A percentile compares a stretch with the other conserved stretches of the same genome.
Evolutionary conservation across 1,140 invertebrate genomes (phyloP).

Genomic region (Drosophila paulistorum): DNA sequence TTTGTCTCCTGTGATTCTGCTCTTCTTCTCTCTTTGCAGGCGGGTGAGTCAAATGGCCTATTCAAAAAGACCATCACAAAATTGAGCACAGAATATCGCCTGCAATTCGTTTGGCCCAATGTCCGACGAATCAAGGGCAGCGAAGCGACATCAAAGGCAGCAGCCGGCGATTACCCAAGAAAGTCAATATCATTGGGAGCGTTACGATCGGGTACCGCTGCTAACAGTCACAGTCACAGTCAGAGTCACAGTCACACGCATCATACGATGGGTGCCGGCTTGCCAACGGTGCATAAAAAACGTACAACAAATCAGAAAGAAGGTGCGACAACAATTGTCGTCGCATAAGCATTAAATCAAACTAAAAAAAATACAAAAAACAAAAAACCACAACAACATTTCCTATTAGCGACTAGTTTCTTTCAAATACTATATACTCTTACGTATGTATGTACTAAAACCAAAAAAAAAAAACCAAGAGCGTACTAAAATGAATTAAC

Average conservation of each 20-base stretch:
- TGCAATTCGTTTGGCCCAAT: conserved; percentile 94
- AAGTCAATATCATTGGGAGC: conserved; percentile 94
- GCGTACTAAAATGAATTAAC: conserved; percentile 57
- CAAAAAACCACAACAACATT: conserved; percentile 47
- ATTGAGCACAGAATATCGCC: conserved; percentile 93
- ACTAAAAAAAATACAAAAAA: conserved; percentile 24
- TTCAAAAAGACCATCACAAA: conserved; percentile 88
- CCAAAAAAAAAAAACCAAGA: conserved; percentile 30
- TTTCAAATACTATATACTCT: conserved; percentile 69
- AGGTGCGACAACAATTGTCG: conserved; percentile 83
- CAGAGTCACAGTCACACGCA: conserved; percentile 82
- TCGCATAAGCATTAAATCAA: conserved; percentile 73
- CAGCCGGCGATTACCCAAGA: conserved; percentile 86
- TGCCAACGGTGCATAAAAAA: conserved; percentile 84
- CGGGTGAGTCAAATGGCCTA: conserved; percentile 84
- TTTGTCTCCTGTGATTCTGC: conserved; percentile 70
- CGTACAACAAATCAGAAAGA: conserved; percentile 83
- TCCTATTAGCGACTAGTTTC: conserved; percentile 76
- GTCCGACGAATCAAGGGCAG: conserved; percentile 84
- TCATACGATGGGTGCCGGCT: conserved; percentile 80
- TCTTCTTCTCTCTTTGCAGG: conserved; percentile 82
- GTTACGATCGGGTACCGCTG: conserved; percentile 88
- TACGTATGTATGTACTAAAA: conserved; percentile 62
- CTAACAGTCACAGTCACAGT: conserved; percentile 73
- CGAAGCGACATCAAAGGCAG: conserved; percentile 77